A percentile compares a stretch with the other conserved stretches of the same genome.
Conservation (phyloP, 2,797 vertebrate genomes). For the Ptychobarbus kaznakovi region DNA sequence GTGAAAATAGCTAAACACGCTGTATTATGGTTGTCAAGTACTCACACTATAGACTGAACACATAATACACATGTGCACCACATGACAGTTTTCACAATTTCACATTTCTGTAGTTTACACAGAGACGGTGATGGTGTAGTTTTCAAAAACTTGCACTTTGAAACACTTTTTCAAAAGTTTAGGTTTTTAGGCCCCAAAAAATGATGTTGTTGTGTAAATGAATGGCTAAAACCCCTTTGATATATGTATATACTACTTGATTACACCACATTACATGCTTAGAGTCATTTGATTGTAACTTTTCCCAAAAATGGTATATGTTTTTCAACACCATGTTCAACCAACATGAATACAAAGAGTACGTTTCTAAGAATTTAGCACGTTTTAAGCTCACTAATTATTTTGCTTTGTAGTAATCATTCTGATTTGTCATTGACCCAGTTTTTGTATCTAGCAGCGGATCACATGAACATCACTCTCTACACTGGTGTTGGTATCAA, state of each 20-base stretch:
- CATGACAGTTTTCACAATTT: neutral
- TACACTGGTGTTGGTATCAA: neutral
- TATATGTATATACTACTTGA: neutral
- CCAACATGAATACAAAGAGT: neutral
- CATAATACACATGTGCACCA: too few species aligned
- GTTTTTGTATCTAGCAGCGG: neutral
- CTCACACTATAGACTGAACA: neutral
- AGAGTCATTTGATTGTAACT: neutral
- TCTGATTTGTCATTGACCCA: slow-evolving; percentile 1
- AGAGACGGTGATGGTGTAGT: neutral
- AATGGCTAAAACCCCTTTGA: neutral
- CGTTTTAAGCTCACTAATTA: neutral
- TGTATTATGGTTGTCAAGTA: too few species aligned
- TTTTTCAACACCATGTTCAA: neutral
- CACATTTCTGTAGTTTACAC: neutral
- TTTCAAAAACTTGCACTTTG: neutral
- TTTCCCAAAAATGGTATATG: neutral
- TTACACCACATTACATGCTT: neutral
- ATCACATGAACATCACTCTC: neutral
- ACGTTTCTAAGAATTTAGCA: neutral
- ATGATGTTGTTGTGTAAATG: neutral
- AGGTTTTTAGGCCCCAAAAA: neutral
- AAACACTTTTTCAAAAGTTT: neutral
- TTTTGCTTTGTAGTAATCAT: neutral
- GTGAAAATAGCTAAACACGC: too few species aligned